Conservation (phyloP, 2,113 vertebrate species). For the Odontophorus gujanensis region DNA sequence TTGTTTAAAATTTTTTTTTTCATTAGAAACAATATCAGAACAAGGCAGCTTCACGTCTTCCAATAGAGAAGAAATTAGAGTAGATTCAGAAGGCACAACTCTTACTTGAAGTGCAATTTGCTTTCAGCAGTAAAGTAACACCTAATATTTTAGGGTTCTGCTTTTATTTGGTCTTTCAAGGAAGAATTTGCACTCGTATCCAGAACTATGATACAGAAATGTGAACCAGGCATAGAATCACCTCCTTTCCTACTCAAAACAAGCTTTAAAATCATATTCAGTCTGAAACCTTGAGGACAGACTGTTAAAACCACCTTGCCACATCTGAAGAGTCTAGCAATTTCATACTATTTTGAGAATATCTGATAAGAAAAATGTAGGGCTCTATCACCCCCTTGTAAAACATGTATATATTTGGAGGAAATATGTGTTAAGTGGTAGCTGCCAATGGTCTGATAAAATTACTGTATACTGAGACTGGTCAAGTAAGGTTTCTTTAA, state of each 20-base stretch:
- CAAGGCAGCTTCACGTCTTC: neutral
- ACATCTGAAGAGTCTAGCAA: neutral
- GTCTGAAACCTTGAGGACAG: neutral
- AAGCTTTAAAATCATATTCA: neutral
- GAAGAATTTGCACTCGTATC: neutral
- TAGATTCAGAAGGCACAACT: neutral
- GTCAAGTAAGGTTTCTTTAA: neutral
- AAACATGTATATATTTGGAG: neutral
- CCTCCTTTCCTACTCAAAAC: neutral
- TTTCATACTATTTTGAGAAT: neutral
- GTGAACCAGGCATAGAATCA: neutral
- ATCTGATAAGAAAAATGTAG: neutral
- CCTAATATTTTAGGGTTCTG: neutral
- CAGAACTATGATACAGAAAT: neutral
- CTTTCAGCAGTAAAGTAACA: neutral
- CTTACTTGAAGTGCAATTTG: neutral
- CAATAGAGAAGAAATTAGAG: neutral
- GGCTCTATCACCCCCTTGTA: neutral
- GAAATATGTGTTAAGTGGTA: neutral
- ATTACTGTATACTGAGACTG: neutral
- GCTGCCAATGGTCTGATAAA: neutral
- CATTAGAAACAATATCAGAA: neutral
- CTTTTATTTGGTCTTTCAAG: neutral
- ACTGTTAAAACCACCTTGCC: neutral
- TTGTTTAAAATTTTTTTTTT: neutral